Conservation (phyloP, 2,888 invertebrate species). For the Boloria selene region DNA sequence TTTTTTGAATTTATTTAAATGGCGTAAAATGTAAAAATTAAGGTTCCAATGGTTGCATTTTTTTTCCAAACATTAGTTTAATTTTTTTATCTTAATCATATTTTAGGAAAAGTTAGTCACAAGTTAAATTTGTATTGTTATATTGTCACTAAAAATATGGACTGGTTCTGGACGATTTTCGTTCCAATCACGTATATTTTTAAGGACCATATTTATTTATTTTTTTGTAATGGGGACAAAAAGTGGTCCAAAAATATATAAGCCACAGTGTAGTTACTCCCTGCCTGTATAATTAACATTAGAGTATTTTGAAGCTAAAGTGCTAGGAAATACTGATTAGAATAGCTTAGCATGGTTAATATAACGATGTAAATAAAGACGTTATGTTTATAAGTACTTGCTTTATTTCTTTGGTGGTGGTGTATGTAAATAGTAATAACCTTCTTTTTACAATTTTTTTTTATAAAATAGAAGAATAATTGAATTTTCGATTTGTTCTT, state of each 20-base stretch:
- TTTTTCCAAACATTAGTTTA: neutral
- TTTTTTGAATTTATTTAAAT: no score
- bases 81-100: constrained; percentile 1
- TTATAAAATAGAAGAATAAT: no score
- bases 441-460: no score
- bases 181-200: neutral
- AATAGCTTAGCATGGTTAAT: constrained; percentile 39
- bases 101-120: neutral
- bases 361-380: constrained; percentile 61
- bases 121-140: constrained; percentile 8
- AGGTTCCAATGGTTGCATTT: no score
- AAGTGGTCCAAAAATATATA: neutral
- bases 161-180: neutral
- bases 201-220: neutral
- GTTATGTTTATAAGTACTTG: constrained; percentile 53
- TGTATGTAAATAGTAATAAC: neutral
- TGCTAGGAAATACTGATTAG: constrained; percentile 5
- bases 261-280: neutral
- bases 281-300: constrained; percentile 9
- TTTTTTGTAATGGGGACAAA: neutral
- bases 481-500: no score
- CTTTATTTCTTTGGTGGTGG: constrained; percentile 43
- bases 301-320: constrained; percentile 26
- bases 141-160: constrained; percentile 4
- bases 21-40: no score